Evolutionary conservation across 2,113 vertebrate species (phyloP).

Genomic region (Speoplatyrhinus poulsoni): DNA sequence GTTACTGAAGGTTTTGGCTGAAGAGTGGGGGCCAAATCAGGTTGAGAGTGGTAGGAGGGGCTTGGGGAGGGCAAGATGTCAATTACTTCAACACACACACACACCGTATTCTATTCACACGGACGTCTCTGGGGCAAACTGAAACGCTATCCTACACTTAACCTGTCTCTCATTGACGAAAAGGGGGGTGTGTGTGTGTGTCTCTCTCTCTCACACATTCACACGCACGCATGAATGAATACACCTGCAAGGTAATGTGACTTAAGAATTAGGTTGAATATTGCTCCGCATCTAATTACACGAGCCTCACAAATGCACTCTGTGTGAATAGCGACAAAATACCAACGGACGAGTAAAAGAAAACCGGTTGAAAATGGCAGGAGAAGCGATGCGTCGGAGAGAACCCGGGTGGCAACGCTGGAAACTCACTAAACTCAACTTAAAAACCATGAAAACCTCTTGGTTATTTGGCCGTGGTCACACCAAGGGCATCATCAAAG

Average conservation of each 20-base stretch:
- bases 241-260: conserved; percentile 25
- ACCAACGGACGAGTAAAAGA: too few species aligned
- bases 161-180: conserved; percentile 61
- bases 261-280: conserved; percentile 38
- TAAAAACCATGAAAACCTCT: too few species aligned
- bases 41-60: conserved; percentile 7
- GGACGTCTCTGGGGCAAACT: conserved; percentile 57
- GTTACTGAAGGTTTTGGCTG: neutral
- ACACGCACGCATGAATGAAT: neutral
- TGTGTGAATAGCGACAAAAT: too few species aligned
- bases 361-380: too few species aligned
- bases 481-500: neutral
- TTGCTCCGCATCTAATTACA: conserved; percentile 33
- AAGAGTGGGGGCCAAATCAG: conserved; percentile 22
- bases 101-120: conserved; percentile 61
- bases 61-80: conserved; percentile 51
- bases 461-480: neutral
- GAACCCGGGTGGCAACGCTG: too few species aligned
- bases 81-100: conserved; percentile 69
- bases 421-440: too few species aligned
- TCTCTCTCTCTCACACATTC: too few species aligned
- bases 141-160: conserved; percentile 68
- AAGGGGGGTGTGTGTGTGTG: conserved; percentile 15
- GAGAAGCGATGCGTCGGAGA: too few species aligned
- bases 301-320: neutral